Percentiles rank a stretch among this genome's conserved stretches.
Conservation (phyloP, 2,797 vertebrate species). For the Bovichtus variegatus region DNA sequence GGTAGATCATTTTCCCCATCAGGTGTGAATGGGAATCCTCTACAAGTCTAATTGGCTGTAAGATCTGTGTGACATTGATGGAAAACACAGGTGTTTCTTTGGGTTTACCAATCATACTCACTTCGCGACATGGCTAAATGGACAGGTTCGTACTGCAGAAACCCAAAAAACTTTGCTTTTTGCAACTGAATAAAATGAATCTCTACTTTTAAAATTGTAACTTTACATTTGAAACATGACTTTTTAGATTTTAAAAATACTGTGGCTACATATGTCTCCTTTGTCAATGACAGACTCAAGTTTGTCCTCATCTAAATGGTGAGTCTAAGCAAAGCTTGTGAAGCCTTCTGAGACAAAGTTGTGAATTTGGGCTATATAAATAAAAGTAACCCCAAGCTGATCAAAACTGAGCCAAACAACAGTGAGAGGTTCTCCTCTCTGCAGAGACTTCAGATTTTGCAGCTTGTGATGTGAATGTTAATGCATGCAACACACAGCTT, state of each 20-base stretch:
- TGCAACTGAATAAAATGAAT: not conserved
- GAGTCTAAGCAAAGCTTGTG: not conserved
- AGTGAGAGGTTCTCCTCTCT: not conserved
- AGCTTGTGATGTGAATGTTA: not conserved
- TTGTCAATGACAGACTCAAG: not conserved
- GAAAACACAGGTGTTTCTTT: not conserved
- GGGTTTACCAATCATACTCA: not conserved
- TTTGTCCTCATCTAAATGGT: not conserved
- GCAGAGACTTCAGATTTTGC: not conserved
- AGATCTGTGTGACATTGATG: not conserved
- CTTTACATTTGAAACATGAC: not conserved
- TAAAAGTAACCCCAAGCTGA: not conserved
- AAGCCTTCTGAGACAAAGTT: not conserved
- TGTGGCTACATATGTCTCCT: not conserved
- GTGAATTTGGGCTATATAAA: not conserved
- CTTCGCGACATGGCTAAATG: too few species aligned
- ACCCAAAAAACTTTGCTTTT: not conserved
- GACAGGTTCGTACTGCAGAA: not conserved
- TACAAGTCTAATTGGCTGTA: not conserved
- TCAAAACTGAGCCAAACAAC: not conserved
- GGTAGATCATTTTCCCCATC: too few species aligned
- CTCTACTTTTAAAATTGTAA: too few species aligned
- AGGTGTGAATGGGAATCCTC: not conserved
- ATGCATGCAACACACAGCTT: not conserved
- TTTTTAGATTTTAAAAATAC: not conserved